Evolutionary conservation across 2,797 vertebrate species (phyloP).

Genomic region (Melanotaenia trifasciata): DNA sequence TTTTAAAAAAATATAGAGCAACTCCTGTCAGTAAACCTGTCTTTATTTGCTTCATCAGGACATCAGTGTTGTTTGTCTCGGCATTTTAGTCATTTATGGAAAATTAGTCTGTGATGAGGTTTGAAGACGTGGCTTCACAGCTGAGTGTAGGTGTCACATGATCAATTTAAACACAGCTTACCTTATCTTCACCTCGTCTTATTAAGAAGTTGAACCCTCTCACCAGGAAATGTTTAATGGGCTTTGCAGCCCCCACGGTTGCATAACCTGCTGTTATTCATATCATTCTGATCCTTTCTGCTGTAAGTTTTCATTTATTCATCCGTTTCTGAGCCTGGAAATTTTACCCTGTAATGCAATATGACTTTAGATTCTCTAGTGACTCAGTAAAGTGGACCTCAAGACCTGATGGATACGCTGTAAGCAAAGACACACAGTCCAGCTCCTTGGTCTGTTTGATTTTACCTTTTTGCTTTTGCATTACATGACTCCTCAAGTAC

Average conservation of each 20-base stretch:
- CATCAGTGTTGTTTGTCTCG: no score
- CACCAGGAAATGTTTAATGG: conserved; percentile 15
- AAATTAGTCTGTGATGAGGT: no score
- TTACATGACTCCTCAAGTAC: conserved; percentile 57
- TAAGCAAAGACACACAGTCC: not conserved
- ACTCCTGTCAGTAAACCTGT: no score
- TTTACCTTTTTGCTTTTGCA: conserved; percentile 22
- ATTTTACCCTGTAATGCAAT: not conserved
- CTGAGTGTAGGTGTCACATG: no score
- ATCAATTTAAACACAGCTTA: no score
- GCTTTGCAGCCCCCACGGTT: not conserved
- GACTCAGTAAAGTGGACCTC: not conserved
- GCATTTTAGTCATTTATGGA: no score
- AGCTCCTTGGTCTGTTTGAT: not conserved
- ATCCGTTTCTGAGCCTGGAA: not conserved
- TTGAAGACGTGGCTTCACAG: no score
- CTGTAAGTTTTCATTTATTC: conserved; percentile 21
- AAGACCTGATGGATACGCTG: not conserved
- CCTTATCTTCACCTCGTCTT: no score
- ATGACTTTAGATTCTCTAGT: not conserved
- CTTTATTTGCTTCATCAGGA: no score
- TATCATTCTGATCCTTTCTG: conserved; percentile 11
- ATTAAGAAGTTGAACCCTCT: conserved; percentile 18
- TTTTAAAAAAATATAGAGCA: no score
- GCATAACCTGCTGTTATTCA: not conserved